A percentile compares a stretch with the other conserved stretches of the same genome.
These are phyloP conservation scores for Melipona bicolor DNA, from an alignment of 2,888 invertebrate genomes.

Conservation along the genomic window DNA sequence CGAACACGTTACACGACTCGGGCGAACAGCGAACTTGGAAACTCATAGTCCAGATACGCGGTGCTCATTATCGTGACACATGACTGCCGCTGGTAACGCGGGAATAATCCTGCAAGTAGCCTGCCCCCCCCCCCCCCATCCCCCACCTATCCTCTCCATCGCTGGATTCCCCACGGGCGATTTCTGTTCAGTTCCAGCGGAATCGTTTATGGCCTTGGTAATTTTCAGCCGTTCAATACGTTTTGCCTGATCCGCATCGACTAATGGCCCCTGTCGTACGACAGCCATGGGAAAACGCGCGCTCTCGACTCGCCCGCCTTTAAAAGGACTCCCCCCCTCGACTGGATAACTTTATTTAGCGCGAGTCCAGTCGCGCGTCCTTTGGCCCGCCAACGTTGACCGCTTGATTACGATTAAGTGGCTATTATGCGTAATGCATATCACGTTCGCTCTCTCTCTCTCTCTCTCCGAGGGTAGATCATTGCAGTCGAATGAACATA, in stretches of 20 bases:
- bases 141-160: not conserved
- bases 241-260: constrained; percentile 43
- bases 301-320: constrained; percentile 41
- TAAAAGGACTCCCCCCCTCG: constrained; percentile 38
- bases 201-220: constrained; percentile 66
- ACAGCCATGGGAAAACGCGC: constrained; percentile 49
- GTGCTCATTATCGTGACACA: constrained; percentile 81
- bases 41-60: constrained; percentile 65
- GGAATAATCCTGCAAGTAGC: constrained; percentile 28
- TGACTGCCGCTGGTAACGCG: constrained; percentile 71
- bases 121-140: not conserved
- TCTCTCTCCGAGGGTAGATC: constrained; percentile 17
- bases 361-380: not conserved
- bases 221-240: constrained; percentile 59
- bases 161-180: constrained; percentile 55
- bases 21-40: too few relatives aligned
- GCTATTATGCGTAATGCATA: constrained; percentile 58
- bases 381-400: constrained; percentile 57
- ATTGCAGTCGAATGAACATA: constrained; percentile 14
- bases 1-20: constrained; percentile 34
- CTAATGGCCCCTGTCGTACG: constrained; percentile 58
- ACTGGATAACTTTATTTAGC: constrained; percentile 63
- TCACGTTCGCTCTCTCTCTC: constrained; percentile 3
- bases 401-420: constrained; percentile 63
- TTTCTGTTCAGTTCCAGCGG: constrained; percentile 53